A percentile compares a stretch with the other conserved stretches of the same genome.
Conservation (phyloP, 2,888 invertebrate genomes). For the Helicoverpa assulta region DNA sequence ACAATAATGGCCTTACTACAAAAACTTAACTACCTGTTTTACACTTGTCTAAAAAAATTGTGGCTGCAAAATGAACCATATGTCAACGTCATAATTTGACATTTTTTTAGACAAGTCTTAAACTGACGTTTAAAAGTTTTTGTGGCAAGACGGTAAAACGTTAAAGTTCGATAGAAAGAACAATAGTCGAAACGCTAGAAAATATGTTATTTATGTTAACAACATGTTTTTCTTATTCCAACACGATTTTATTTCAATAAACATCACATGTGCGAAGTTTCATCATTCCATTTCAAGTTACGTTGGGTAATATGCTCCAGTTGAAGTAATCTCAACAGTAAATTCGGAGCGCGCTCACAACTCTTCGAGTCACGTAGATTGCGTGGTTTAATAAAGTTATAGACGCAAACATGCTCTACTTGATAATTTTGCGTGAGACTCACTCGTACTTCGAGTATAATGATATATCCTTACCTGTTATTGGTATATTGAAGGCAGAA, state of each 20-base stretch:
- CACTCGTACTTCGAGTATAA: not conserved
- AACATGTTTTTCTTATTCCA: not conserved
- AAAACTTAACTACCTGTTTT: too few relatives aligned
- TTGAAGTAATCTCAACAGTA: conserved; percentile 24
- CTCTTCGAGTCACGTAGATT: conserved; percentile 14
- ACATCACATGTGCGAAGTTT: not conserved
- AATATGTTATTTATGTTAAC: too few relatives aligned
- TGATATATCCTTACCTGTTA: conserved; percentile 1
- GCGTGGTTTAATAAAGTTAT: conserved; percentile 29
- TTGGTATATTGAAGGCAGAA: not conserved
- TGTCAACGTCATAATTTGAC: too few relatives aligned
- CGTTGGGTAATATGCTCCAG: not conserved
- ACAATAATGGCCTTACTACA: too few relatives aligned
- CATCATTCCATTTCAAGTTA: not conserved
- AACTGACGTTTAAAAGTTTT: too few relatives aligned
- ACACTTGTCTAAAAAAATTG: too few relatives aligned
- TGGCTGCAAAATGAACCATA: too few relatives aligned
- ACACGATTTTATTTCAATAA: conserved; percentile 2
- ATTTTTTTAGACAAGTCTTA: too few relatives aligned
- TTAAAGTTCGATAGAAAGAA: too few relatives aligned
- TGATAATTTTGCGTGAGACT: conserved; percentile 11
- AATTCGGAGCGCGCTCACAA: conserved; percentile 6
- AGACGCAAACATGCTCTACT: not conserved
- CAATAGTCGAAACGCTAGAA: too few relatives aligned
- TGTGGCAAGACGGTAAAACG: too few relatives aligned